A percentile compares a stretch with the other conserved stretches of the same genome.
phyloP scores from a whole-genome alignment of 1,140 invertebrate genomes.

The Paracyclopina nana region DNA sequence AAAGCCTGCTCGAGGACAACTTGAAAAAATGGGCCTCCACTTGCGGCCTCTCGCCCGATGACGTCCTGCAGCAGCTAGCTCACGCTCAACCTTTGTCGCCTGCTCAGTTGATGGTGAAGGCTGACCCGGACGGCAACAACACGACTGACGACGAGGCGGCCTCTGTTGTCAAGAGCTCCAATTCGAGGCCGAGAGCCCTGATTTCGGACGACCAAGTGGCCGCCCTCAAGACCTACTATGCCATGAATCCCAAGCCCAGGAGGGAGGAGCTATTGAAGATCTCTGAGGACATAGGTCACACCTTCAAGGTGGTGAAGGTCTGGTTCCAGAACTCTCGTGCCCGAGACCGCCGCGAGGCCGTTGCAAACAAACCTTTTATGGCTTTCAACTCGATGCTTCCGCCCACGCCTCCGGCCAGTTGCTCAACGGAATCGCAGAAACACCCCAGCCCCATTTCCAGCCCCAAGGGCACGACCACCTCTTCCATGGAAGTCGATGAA shows the following conservation, averaged over 20 bases:
- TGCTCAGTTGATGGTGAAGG: slow-evolving; percentile 21
- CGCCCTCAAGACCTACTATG: slow-evolving; percentile 66
- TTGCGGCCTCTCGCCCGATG: background rate
- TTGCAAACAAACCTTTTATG: slow-evolving; percentile 18
- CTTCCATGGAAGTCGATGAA: slow-evolving; percentile 12
- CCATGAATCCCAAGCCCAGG: slow-evolving; percentile 70
- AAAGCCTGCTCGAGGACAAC: slow-evolving; percentile 6
- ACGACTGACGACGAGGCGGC: slow-evolving; percentile 19
- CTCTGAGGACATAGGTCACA: slow-evolving; percentile 66
- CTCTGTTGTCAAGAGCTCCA: too few relatives aligned
- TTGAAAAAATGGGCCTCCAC: slow-evolving; percentile 2
- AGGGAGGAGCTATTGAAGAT: slow-evolving; percentile 75
- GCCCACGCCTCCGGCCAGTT: background rate
- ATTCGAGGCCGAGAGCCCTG: slow-evolving; percentile 58
- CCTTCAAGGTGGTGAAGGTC: slow-evolving; percentile 74
- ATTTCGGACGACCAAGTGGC: slow-evolving; percentile 80
- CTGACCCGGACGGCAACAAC: slow-evolving; percentile 24
- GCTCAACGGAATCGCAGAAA: background rate
- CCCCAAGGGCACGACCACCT: slow-evolving; percentile 23
- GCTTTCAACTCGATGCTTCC: slow-evolving; percentile 17
- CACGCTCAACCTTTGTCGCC: background rate
- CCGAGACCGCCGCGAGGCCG: slow-evolving; percentile 51
- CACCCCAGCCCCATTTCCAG: slow-evolving; percentile 13
- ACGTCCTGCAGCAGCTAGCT: background rate
- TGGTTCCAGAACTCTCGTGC: slow-evolving; percentile 97